These are phyloP conservation scores for Setipinna tenuifilis DNA, from an alignment of 2,797 vertebrate genomes.

Conservation along the genomic window DNA sequence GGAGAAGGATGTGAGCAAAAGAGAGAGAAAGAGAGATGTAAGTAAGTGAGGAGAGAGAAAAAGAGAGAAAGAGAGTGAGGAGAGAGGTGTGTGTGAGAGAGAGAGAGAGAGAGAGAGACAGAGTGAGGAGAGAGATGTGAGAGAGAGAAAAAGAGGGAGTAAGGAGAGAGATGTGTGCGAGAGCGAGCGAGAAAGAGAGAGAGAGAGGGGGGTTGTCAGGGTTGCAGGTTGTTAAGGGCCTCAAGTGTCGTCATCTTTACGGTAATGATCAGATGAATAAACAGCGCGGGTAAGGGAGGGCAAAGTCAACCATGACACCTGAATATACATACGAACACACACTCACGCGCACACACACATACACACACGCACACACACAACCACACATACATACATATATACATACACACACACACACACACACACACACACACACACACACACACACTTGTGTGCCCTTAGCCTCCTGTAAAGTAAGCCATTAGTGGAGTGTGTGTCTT, in stretches of 20 bases:
- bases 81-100: background rate
- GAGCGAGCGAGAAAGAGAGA: background rate
- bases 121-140: background rate
- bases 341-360: background rate
- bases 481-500: background rate
- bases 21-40: background rate
- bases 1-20: background rate
- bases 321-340: background rate
- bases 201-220: background rate
- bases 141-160: no score
- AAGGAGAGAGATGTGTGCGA: background rate
- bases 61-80: background rate
- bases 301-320: constrained; percentile 32
- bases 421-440: constrained; percentile 56
- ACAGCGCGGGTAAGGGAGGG: background rate
- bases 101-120: background rate
- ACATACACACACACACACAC: constrained; percentile 25
- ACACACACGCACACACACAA: constrained; percentile 14
- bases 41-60: background rate
- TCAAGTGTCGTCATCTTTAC: background rate
- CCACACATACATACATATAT: constrained; percentile 51
- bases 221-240: constrained; percentile 13
- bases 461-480: background rate
- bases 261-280: constrained; percentile 24
- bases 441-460: constrained; percentile 6